Base-by-base conservation (phyloP, 2,888 invertebrate genomes). In the Campaea margaritaria region DNA sequence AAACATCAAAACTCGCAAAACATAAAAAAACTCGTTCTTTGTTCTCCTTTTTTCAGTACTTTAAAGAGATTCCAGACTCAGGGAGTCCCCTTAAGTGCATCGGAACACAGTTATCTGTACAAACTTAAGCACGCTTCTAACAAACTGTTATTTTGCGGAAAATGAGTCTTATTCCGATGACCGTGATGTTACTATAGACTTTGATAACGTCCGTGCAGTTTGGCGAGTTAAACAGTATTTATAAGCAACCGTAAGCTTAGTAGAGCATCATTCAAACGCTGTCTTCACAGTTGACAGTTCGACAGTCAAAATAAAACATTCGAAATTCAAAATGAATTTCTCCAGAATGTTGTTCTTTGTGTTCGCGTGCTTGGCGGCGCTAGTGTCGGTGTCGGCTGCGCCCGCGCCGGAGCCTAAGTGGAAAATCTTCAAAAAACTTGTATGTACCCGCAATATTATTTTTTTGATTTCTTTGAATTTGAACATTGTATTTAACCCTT, bases 401-500 rank as follows among this genome's bases (percentile, higher is more conserved):
- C 85, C 82, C 0, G 43, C 43, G 43, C 43, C 48, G 15, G 74
- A 76, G 28, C 85, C 86, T 0, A 72, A 71, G 58, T 84, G 84
- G 83, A 86, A 81, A 51, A 57, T 81, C 8, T 85, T 85, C 57
- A 86, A 85, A 67, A 86, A 80, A 78, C 69, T 86, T 73, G 86
- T 86, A 72, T 85, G 82, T 81, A 21, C 21, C 21, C 21, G 21
- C 13, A 2, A 11, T 8, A 8, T 38, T 15, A 1, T 28, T 31
- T 28, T 14, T 34, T 14, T 34, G n/a, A 1, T 15, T 34, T 34
- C 34, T 34, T 5, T 34, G 11, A 11, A 11, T 2, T 11, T 34
- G 9, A 3, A 2, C 2, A 21, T 21, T 3, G n/a, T n/a, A n/a
- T n/a, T n/a, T n/a, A n/a, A n/a, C n/a, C n/a, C n/a, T n/a, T n/a